A percentile compares a stretch with the other conserved stretches of the same genome.
Evolutionary conservation across 2,888 invertebrate genomes (phyloP).

Genomic region (Mylabris sibirica): DNA sequence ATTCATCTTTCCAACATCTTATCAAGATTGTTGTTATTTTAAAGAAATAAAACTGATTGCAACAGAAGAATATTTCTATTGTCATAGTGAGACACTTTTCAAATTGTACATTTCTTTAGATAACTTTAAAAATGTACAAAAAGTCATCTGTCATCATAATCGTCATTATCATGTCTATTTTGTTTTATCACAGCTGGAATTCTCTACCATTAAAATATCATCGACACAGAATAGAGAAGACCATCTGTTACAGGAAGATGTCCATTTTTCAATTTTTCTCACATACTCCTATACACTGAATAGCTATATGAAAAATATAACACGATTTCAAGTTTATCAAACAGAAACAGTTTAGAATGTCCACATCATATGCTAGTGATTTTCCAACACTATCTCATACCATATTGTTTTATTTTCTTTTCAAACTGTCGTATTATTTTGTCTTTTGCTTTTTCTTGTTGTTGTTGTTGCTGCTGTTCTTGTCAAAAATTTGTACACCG

Average conservation of each 20-base stretch:
- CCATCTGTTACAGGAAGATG: slow-evolving; percentile 51
- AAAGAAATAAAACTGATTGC: background rate
- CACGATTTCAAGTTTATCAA: slow-evolving; percentile 19
- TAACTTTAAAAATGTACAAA: background rate
- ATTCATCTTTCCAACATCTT: background rate
- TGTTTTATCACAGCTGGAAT: background rate
- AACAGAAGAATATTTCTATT: background rate
- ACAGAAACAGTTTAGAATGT: slow-evolving; percentile 37
- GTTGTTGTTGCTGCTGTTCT: background rate
- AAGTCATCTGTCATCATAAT: background rate
- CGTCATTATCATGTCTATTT: background rate
- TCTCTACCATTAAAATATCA: slow-evolving; percentile 32
- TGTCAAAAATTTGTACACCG: background rate
- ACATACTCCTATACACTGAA: slow-evolving; percentile 21
- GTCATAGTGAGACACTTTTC: background rate
- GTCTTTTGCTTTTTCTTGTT: background rate
- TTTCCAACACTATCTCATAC: slow-evolving; percentile 39
- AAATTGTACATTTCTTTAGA: background rate
- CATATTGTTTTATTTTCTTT: slow-evolving; percentile 6
- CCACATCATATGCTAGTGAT: slow-evolving; percentile 46
- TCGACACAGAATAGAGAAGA: slow-evolving; percentile 22
- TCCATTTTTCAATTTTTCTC: slow-evolving; percentile 39
- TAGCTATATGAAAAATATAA: slow-evolving; percentile 35
- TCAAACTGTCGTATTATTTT: background rate
- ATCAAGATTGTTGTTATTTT: background rate